These are phyloP conservation scores for Hydrozoanthus tunicans DNA, from an alignment of 64 coral and sea anemone species.

Conservation along the genomic window DNA sequence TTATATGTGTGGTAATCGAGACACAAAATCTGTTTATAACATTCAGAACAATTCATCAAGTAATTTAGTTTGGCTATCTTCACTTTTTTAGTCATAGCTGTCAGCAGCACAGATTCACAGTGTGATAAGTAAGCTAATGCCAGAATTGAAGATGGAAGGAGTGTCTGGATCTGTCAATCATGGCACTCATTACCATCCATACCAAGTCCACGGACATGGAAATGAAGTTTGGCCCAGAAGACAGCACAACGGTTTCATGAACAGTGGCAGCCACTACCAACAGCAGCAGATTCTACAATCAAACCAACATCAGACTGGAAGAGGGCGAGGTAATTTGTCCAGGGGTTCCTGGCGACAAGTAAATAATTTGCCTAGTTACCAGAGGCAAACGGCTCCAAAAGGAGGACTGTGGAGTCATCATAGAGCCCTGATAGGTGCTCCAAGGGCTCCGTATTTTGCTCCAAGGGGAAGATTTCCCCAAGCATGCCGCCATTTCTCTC, in stretches of 20 bases:
- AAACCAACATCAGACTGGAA: slow-evolving; percentile 4
- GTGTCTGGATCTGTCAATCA: not conserved
- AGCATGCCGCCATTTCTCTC: not conserved
- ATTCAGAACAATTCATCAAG: no score
- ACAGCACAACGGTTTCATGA: slow-evolving; percentile 29
- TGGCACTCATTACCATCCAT: slow-evolving; percentile 2
- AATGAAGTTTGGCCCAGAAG: not conserved
- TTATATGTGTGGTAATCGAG: no score
- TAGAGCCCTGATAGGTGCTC: slow-evolving; percentile 12
- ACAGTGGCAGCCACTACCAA: no score
- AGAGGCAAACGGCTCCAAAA: slow-evolving; percentile 26
- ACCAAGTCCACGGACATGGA: not conserved
- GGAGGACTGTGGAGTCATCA: not conserved
- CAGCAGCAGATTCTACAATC: not conserved
- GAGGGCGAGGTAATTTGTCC: slow-evolving; percentile 35
- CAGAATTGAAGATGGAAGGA: not conserved
- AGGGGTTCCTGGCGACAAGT: slow-evolving; percentile 16
- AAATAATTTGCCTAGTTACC: not conserved
- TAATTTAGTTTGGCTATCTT: no score
- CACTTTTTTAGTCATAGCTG: no score
- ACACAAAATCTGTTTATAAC: no score
- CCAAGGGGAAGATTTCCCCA: slow-evolving; percentile 10
- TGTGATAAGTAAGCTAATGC: not conserved
- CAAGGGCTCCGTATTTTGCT: not conserved
- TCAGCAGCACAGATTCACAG: no score